Evolutionary conservation across 2,797 vertebrate genomes (phyloP).

Genomic region (Decapterus maruadsi): DNA sequence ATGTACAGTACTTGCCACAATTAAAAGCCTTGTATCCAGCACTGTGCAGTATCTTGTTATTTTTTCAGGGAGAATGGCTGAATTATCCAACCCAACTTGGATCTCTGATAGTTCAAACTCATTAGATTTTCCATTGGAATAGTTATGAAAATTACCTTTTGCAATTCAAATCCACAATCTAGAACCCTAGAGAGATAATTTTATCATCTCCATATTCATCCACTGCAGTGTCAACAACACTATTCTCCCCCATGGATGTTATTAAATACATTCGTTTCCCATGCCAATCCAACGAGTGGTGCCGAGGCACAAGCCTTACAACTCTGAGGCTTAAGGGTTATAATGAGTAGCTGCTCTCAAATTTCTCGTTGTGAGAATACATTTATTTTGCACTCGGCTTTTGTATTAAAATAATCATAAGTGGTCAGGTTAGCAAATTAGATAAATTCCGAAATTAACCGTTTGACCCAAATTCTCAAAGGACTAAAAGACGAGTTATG

Average conservation of each 20-base stretch:
- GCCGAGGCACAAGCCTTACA: constrained; percentile 18
- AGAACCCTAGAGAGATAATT: constrained; percentile 70
- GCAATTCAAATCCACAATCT: constrained; percentile 73
- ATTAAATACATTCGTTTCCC: constrained; percentile 54
- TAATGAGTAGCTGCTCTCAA: constrained; percentile 4
- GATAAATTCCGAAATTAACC: constrained; percentile 13
- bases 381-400: neutral
- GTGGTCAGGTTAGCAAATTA: neutral
- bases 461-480: constrained; percentile 6
- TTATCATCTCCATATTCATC: constrained; percentile 73
- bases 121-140: constrained; percentile 58
- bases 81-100: constrained; percentile 23
- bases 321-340: constrained; percentile 24
- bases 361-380: neutral
- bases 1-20: neutral
- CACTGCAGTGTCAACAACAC: constrained; percentile 62
- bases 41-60: neutral
- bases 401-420: neutral
- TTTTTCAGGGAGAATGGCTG: constrained; percentile 5
- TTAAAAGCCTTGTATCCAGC: neutral
- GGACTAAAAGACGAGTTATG: neutral
- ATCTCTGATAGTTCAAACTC: constrained; percentile 30
- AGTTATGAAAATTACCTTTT: constrained; percentile 68
- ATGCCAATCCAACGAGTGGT: constrained; percentile 25
- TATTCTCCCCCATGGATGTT: constrained; percentile 52